These are phyloP conservation scores for Phoxinus phoxinus DNA, from an alignment of 2,113 vertebrate species.

Conservation along the genomic window DNA sequence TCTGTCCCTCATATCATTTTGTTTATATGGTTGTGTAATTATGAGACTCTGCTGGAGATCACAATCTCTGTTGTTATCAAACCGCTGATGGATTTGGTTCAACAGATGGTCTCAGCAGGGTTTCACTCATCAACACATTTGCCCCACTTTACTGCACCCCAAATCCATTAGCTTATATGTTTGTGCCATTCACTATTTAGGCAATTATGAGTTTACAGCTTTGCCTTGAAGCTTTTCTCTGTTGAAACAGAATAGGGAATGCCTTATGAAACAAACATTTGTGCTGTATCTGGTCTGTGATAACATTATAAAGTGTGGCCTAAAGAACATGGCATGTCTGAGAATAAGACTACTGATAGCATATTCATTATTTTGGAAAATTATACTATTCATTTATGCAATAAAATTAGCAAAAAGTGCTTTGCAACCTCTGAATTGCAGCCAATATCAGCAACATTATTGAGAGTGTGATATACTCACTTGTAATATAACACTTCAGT, in stretches of 20 bases:
- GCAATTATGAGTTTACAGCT: background rate
- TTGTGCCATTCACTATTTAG: background rate
- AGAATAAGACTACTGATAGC: background rate
- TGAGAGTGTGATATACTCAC: background rate
- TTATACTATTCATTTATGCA: background rate
- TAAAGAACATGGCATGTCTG: background rate
- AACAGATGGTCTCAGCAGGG: slow-evolving; percentile 45
- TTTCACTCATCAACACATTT: slow-evolving; percentile 28
- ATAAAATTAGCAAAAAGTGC: background rate
- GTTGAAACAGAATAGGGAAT: background rate
- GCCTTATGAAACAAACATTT: background rate
- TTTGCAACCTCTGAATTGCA: background rate
- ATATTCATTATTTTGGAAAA: background rate
- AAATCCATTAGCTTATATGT: slow-evolving; percentile 29
- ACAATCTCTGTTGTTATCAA: slow-evolving; percentile 27
- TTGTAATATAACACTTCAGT: too few relatives aligned
- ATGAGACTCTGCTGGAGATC: slow-evolving; percentile 26
- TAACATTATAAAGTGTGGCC: background rate
- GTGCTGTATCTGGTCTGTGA: background rate
- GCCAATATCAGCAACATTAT: background rate
- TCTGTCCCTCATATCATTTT: slow-evolving; percentile 50
- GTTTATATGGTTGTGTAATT: slow-evolving; percentile 50
- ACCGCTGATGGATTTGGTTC: slow-evolving; percentile 26
- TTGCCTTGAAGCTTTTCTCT: background rate
- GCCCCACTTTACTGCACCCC: slow-evolving; percentile 8